Percentiles rank a stretch among this genome's conserved stretches.
These are phyloP conservation scores for Trachops cirrhosus DNA, from an alignment of 2,797 vertebrate species.

Conservation along the genomic window DNA sequence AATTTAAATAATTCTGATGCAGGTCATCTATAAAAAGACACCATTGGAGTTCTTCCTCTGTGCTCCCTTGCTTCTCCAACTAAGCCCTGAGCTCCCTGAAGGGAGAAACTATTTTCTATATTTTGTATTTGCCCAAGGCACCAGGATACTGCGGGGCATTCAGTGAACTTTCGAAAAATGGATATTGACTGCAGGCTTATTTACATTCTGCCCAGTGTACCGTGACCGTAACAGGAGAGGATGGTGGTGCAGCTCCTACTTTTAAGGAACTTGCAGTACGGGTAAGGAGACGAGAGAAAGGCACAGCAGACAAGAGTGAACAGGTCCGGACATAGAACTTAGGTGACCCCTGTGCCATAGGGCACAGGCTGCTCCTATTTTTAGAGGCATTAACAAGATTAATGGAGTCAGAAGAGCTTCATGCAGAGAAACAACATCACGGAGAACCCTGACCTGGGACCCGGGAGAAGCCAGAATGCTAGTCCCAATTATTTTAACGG, in stretches of 20 bases:
- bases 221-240: neutral
- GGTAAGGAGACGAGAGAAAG: neutral
- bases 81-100: neutral
- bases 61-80: neutral
- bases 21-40: neutral
- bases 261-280: neutral
- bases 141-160: neutral
- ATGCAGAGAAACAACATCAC: neutral
- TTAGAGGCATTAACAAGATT: neutral
- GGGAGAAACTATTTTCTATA: neutral
- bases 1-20: neutral
- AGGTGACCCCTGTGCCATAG: neutral
- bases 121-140: neutral
- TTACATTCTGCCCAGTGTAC: neutral
- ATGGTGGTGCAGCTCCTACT: neutral
- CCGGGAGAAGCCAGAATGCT: neutral
- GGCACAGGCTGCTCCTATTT: neutral
- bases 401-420: neutral
- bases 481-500: neutral
- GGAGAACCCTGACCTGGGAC: neutral
- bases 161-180: neutral
- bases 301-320: neutral
- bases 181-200: neutral
- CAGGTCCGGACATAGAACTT: neutral
- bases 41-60: accelerated